Evolutionary conservation across 2,113 vertebrate genomes (phyloP).

Genomic region (Desmodus rotundus): DNA sequence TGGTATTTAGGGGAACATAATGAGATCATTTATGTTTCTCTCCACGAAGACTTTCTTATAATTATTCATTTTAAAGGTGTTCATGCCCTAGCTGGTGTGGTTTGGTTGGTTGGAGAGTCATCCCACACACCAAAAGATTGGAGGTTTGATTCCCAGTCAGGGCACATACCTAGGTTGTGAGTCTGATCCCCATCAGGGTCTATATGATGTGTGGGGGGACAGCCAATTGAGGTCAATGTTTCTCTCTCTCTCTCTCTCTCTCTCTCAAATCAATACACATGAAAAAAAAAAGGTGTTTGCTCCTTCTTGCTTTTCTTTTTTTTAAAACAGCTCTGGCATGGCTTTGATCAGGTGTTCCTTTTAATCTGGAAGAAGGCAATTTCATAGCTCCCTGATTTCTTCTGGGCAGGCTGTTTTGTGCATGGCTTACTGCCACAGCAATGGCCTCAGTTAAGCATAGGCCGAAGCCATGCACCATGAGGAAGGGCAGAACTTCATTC

Average conservation of each 20-base stretch:
- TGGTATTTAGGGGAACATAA: neutral
- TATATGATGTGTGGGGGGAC: too few species aligned
- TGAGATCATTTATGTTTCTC: neutral
- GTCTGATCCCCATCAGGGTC: too few species aligned
- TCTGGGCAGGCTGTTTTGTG: slow-evolving; percentile 65
- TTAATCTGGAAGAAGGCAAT: slow-evolving; percentile 68
- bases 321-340: slow-evolving; percentile 49
- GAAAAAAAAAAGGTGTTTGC: too few species aligned
- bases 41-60: neutral
- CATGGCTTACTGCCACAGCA: slow-evolving; percentile 61
- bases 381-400: slow-evolving; percentile 65
- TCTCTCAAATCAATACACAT: too few species aligned
- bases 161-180: too few species aligned
- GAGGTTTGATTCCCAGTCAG: too few species aligned
- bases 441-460: slow-evolving; percentile 70
- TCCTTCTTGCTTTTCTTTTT: neutral
- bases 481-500: slow-evolving; percentile 13
- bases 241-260: too few species aligned
- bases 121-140: too few species aligned
- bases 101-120: too few species aligned
- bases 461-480: slow-evolving; percentile 42
- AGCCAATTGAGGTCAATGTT: too few species aligned
- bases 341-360: slow-evolving; percentile 54
- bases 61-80: neutral
- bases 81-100: neutral